Percentiles rank a stretch among this genome's conserved stretches.
These are phyloP conservation scores for Caenorhabditis drosophilae DNA, from an alignment of 2,888 invertebrate genomes.

Conservation along the genomic window DNA sequence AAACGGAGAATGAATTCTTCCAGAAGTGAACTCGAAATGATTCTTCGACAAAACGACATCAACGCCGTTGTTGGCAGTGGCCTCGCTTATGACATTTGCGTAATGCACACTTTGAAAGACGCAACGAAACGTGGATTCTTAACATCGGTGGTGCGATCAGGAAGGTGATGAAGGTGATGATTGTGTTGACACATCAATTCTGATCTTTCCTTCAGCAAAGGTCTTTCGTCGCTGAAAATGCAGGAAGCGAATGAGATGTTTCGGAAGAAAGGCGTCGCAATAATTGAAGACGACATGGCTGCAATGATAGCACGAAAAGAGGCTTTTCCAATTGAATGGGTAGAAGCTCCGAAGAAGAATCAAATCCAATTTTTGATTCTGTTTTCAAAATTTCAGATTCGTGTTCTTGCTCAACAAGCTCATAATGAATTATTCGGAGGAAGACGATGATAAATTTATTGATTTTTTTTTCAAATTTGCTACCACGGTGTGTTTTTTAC, in stretches of 20 bases:
- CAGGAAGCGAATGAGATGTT: conserved; percentile 55
- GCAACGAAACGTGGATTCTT: conserved; percentile 54
- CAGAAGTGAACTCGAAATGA: conserved; percentile 83
- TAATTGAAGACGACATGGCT: conserved; percentile 44
- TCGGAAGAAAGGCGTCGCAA: conserved; percentile 50
- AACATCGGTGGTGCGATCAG: conserved; percentile 56
- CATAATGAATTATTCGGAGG: conserved; percentile 24
- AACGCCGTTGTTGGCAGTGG: conserved; percentile 94
- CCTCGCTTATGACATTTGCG: conserved; percentile 92
- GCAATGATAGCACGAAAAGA: conserved; percentile 14
- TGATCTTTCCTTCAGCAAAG: conserved; percentile 53
- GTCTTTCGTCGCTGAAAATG: conserved; percentile 54
- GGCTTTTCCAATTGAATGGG: conserved; percentile 44
- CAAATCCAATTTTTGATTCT: not conserved
- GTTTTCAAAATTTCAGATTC: conserved; percentile 32
- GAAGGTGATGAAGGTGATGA: conserved; percentile 54
- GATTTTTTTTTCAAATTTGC: too few species aligned
- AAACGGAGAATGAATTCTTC: conserved; percentile 71
- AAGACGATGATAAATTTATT: too few species aligned
- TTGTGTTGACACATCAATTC: not conserved
- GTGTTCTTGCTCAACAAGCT: conserved; percentile 28
- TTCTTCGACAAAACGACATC: conserved; percentile 81
- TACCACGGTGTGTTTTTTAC: too few species aligned
- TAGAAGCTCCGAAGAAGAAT: not conserved
- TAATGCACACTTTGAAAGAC: conserved; percentile 71